phyloP scores from a whole-genome alignment of 1,140 invertebrate species.

The Andricus grossulariae region DNA sequence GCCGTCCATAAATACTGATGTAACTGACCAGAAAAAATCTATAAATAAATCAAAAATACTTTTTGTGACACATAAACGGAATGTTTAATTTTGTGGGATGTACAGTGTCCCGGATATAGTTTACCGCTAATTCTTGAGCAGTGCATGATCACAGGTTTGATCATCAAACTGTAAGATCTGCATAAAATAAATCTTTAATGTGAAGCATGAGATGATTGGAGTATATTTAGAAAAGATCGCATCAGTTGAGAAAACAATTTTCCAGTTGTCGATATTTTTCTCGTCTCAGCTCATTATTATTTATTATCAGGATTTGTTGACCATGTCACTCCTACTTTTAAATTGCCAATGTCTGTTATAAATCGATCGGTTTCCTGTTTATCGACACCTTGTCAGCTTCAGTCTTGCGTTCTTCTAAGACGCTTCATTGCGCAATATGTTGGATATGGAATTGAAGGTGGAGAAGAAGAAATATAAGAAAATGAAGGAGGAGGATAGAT shows the following conservation, averaged over 20 bases:
- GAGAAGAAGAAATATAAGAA: background rate
- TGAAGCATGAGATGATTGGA: background rate
- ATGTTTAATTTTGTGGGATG: no score
- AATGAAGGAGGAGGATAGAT: background rate
- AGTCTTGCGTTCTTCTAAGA: background rate
- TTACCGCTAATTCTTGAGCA: no score
- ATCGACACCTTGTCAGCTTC: conserved; percentile 15
- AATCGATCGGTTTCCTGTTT: background rate
- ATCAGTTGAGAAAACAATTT: background rate
- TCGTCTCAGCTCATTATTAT: background rate
- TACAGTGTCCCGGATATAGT: no score
- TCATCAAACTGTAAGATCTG: background rate
- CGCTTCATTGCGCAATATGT: conserved; percentile 2
- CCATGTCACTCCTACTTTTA: background rate
- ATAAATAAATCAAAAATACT: background rate
- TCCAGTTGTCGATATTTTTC: background rate
- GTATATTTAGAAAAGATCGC: background rate
- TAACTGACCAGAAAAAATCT: conserved; percentile 13
- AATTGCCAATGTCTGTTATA: background rate
- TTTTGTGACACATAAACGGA: background rate
- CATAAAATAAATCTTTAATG: background rate
- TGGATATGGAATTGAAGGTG: background rate
- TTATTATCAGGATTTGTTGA: conserved; percentile 2
- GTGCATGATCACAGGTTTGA: no score
- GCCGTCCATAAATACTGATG: conserved; percentile 7